Conservation (phyloP, 2,888 invertebrate species). For the Bombylius major region DNA sequence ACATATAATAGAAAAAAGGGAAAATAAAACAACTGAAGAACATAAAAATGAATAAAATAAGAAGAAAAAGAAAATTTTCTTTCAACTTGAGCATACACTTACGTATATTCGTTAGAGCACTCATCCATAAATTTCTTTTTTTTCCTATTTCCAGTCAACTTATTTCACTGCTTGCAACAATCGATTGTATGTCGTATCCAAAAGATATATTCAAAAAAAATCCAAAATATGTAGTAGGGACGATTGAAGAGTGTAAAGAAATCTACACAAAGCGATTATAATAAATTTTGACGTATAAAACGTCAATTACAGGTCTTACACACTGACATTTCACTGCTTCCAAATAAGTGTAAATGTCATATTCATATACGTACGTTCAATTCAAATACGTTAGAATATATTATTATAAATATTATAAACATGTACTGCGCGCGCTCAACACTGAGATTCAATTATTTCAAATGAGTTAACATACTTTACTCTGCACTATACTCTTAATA, state of each 20-base stretch:
- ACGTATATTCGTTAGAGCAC: slow-evolving; percentile 16
- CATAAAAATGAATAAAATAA: too few relatives aligned
- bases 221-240: slow-evolving; percentile 3
- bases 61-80: too few relatives aligned
- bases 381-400: too few relatives aligned
- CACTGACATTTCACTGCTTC: background rate
- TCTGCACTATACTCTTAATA: too few relatives aligned
- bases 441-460: too few relatives aligned
- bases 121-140: slow-evolving; percentile 16
- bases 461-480: too few relatives aligned
- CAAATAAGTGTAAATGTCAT: too few relatives aligned
- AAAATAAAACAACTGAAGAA: too few relatives aligned
- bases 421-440: too few relatives aligned
- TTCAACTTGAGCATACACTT: slow-evolving; percentile 8
- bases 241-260: slow-evolving; percentile 8
- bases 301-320: slow-evolving; percentile 14
- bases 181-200: slow-evolving; percentile 7
- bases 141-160: background rate
- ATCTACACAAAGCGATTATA: slow-evolving; percentile 17
- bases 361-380: too few relatives aligned
- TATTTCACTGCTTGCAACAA: background rate
- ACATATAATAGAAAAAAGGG: too few relatives aligned
- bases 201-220: slow-evolving; percentile 10
- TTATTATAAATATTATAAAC: too few relatives aligned
- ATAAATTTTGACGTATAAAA: slow-evolving; percentile 19